These are phyloP conservation scores for Trididemnum miniatum DNA, from an alignment of 23 tunicate genomes.

Conservation along the genomic window DNA sequence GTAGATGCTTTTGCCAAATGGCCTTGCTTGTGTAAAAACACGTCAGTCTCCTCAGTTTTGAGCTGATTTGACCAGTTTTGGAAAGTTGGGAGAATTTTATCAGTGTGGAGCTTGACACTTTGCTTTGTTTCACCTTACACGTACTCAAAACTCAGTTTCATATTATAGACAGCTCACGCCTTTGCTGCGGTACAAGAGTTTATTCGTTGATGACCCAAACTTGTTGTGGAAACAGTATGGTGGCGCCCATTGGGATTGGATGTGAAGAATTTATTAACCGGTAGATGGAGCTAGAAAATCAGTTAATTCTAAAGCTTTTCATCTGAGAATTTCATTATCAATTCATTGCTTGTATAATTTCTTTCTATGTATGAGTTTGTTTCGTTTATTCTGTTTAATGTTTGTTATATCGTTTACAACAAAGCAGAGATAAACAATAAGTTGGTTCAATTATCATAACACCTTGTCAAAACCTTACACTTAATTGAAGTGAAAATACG, in stretches of 20 bases:
- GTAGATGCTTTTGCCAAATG: too few species aligned
- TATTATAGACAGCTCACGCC: conserved; percentile 26
- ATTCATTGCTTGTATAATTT: neutral
- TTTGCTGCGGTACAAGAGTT: conserved; percentile 35
- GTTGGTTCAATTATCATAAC: too few species aligned
- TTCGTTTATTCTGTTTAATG: neutral
- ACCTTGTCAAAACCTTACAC: too few species aligned
- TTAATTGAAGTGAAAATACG: too few species aligned
- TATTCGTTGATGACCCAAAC: neutral
- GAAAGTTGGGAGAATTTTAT: too few species aligned
- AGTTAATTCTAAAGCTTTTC: neutral
- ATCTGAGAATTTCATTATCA: neutral
- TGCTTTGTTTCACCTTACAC: neutral
- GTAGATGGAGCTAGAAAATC: neutral
- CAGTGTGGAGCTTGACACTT: neutral
- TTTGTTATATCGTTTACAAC: too few species aligned
- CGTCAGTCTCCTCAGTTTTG: too few species aligned
- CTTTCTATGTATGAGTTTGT: neutral
- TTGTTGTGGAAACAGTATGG: conserved; percentile 33
- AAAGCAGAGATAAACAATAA: too few species aligned
- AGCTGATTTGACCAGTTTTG: too few species aligned
- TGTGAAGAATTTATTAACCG: conserved; percentile 8
- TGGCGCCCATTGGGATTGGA: conserved; percentile 2
- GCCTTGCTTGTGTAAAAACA: too few species aligned
- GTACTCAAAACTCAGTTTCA: too few species aligned